Percentiles rank a stretch among this genome's conserved stretches.
phyloP scores from a whole-genome alignment of 2,888 invertebrate genomes.

The Kryphioiulus occultus region DNA sequence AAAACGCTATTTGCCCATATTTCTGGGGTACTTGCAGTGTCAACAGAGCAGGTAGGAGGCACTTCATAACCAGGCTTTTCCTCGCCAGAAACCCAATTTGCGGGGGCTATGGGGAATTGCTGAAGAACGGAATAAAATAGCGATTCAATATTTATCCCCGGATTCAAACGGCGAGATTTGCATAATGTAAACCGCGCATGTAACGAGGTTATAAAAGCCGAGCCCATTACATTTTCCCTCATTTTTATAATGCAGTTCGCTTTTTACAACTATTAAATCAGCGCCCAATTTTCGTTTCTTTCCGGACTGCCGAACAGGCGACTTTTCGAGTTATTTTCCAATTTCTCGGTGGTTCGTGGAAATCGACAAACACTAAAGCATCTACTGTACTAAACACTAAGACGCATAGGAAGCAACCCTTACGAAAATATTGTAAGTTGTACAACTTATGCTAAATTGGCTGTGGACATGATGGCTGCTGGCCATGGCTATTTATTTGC shows the following conservation, averaged over 20 bases:
- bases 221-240: neutral
- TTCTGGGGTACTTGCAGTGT: neutral
- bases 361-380: no score
- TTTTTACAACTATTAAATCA: neutral
- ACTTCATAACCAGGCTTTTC: neutral
- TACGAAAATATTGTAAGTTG: no score
- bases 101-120: neutral
- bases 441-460: no score
- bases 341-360: neutral
- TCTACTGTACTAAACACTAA: no score
- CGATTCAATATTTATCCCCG: conserved; percentile 1
- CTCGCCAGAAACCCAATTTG: neutral
- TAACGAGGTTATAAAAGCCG: conserved; percentile 1
- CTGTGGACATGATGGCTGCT: no score
- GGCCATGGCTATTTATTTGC: no score
- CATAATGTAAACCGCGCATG: neutral
- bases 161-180: conserved; percentile 8
- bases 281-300: neutral
- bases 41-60: neutral
- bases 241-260: neutral
- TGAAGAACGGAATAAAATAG: neutral
- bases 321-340: neutral
- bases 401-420: no score
- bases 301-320: neutral
- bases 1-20: neutral